Conservation (phyloP, 2,888 invertebrate genomes). For the Drosophila siamana region DNA sequence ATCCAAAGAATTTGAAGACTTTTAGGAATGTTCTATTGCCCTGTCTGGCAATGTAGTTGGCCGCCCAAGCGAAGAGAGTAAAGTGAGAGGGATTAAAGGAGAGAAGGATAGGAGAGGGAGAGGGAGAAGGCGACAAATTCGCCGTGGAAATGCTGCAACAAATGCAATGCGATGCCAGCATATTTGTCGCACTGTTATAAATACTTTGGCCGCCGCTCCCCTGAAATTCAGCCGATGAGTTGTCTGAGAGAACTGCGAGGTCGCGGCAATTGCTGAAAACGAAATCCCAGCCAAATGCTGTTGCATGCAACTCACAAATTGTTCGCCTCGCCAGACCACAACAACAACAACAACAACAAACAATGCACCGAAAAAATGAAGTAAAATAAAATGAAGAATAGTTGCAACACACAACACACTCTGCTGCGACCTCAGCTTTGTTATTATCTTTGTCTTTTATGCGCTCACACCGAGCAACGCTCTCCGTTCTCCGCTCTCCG, state of each 20-base stretch:
- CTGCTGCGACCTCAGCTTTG: slow-evolving; percentile 31
- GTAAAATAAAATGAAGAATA: neutral
- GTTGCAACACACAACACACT: slow-evolving; percentile 7
- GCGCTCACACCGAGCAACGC: neutral
- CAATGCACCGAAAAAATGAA: neutral
- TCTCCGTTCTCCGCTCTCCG: too few relatives aligned
- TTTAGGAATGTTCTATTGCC: slow-evolving; percentile 15
- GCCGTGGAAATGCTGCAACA: neutral
- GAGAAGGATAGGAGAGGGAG: neutral
- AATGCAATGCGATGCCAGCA: slow-evolving; percentile 25
- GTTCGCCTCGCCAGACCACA: slow-evolving; percentile 30
- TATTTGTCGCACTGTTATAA: slow-evolving; percentile 21
- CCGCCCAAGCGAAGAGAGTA: neutral
- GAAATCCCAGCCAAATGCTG: slow-evolving; percentile 26
- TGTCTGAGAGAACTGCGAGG: neutral
- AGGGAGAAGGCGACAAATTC: neutral
- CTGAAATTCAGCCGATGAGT: neutral
- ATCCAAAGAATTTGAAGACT: slow-evolving; percentile 13
- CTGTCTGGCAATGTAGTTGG: slow-evolving; percentile 14
- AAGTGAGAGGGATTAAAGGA: too few relatives aligned
- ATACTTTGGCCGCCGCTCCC: neutral
- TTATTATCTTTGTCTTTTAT: slow-evolving; percentile 50
- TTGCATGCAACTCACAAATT: slow-evolving; percentile 50
- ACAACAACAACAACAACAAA: slow-evolving; percentile 1
- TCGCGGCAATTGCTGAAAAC: slow-evolving; percentile 42